Base-by-base conservation (phyloP, 2,888 invertebrate genomes). In the Lepas anatifera region DNA sequence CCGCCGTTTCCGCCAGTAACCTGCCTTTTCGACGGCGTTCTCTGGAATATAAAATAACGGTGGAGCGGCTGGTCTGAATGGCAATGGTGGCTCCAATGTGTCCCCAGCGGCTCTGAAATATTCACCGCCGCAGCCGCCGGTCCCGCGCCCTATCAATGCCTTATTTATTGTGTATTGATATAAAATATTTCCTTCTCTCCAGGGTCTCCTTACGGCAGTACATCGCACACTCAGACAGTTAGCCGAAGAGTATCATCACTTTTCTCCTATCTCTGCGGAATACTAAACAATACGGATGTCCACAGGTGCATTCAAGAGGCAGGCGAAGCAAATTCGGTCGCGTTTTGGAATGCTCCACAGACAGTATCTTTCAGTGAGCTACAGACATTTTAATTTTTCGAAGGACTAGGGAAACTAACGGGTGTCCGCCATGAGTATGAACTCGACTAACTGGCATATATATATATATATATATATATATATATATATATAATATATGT, bases 121-220 rank as follows among this genome's bases (percentile, higher is more conserved):
- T 58, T 58, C 58, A 58, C 32, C 58, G 8, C 4, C 22, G 58
- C 32, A 32, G 70, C 71, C 72, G 69, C 71, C 70, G 67, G 58
- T 70, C 69, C 68, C 68, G 69, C 46, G 70, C 68, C 69, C 71
- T 67, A 64, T 68, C 67, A 52, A 64, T 52, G 50, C 37, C 67
- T 70, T 71, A 48, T 69, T 69, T 71, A 48, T 69, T 71, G 50
- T 43, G 32, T 58, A 22, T 32, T 58, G 58, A 58, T 58, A 58
- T 58, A 58, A 35, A 58, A 58, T 58, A 58, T 58, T 58, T 58
- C 35, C 10, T 32, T 11, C 58, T 58, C 66, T 39, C 66, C 66
- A 6, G 39, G 27, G 66, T 10, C 25, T 39, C 27, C 39, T 66
- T 66, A 66, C 39, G 66, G 39, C 66, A 37, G 39, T 39, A 39